Conservation (phyloP, 2,113 vertebrate genomes). For the Panurus biarmicus region DNA sequence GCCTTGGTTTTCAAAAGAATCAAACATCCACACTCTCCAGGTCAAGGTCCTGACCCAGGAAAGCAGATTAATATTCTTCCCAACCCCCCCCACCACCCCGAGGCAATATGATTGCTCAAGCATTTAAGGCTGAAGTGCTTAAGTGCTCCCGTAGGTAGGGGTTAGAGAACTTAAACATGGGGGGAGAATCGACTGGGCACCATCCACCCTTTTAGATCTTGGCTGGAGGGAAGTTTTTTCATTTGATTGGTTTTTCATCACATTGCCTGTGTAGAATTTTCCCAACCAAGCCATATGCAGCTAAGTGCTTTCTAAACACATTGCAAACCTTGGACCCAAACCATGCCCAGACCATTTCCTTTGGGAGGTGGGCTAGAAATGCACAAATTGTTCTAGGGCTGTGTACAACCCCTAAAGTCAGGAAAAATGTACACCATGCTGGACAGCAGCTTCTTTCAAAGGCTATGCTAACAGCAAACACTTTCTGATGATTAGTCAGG, state of each 20-base stretch:
- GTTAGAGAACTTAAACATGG: neutral
- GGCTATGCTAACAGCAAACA: neutral
- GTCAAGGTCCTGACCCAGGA: slow-evolving; percentile 21
- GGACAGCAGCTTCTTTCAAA: neutral
- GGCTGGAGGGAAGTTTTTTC: neutral
- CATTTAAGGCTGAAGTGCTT: slow-evolving; percentile 28
- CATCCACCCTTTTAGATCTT: neutral
- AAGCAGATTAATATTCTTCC: neutral
- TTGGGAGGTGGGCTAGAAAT: neutral
- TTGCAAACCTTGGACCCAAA: neutral
- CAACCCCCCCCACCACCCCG: neutral
- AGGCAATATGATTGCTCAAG: neutral
- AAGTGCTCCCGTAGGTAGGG: slow-evolving; percentile 23
- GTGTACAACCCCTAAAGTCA: neutral
- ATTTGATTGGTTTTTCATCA: slow-evolving; percentile 10
- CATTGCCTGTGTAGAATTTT: neutral
- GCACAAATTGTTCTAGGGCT: neutral
- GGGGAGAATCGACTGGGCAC: neutral
- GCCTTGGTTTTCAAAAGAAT: slow-evolving; percentile 3
- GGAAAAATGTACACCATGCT: neutral
- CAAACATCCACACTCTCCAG: neutral
- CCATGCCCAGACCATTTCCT: neutral
- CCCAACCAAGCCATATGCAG: neutral
- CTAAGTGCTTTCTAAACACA: neutral
- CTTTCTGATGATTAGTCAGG: neutral